phyloP scores from a whole-genome alignment of 2,113 vertebrate species.

The Upupa epops region DNA sequence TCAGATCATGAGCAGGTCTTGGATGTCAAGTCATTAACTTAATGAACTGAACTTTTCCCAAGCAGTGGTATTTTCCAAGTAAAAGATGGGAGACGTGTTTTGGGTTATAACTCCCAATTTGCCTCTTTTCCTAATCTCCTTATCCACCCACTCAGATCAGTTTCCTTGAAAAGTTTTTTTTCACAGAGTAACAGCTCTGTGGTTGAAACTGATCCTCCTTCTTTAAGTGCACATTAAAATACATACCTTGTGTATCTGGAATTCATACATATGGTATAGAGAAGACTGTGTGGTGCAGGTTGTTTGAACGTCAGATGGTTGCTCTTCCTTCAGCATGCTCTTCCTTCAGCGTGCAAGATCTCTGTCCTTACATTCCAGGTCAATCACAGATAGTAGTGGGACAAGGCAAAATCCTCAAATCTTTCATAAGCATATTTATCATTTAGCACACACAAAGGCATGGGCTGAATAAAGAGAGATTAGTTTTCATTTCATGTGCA shows the following conservation, averaged over 20 bases:
- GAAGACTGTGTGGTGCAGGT: too few species aligned
- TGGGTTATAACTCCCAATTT: neutral
- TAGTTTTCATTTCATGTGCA: neutral
- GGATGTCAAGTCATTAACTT: neutral
- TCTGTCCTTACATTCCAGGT: neutral
- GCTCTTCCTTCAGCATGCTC: accelerated
- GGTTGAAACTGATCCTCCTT: neutral
- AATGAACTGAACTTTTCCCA: neutral
- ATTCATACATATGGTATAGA: neutral
- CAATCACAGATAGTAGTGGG: neutral
- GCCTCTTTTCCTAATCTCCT: neutral
- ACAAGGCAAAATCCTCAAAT: neutral
- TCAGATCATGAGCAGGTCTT: neutral
- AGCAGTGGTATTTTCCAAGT: neutral
- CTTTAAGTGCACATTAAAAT: neutral
- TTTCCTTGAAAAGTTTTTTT: neutral
- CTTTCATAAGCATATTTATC: neutral
- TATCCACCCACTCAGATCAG: neutral
- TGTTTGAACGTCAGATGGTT: neutral
- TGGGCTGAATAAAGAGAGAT: neutral
- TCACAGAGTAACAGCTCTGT: neutral
- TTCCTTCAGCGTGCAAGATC: accelerated
- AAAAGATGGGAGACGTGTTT: neutral
- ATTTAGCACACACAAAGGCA: neutral
- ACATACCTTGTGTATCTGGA: neutral